phyloP scores from a whole-genome alignment of 2,888 invertebrate genomes.

The Meliscaeva auricollis region DNA sequence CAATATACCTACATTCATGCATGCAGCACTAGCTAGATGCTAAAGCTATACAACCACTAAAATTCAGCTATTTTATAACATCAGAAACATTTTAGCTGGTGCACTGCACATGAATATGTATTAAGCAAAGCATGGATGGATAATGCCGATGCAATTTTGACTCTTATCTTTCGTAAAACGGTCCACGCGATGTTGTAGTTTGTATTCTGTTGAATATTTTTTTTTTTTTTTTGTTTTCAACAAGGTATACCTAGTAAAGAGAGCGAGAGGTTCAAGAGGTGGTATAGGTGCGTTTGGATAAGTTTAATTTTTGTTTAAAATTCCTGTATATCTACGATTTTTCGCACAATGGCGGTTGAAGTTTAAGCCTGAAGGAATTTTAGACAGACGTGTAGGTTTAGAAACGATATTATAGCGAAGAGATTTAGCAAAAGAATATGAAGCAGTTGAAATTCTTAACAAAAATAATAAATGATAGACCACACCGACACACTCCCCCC shows the following conservation, averaged over 20 bases:
- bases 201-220: constrained; percentile 57
- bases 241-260: no score
- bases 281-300: background rate
- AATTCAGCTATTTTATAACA: constrained; percentile 57
- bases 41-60: constrained; percentile 22
- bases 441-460: constrained; percentile 31
- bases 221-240: no score
- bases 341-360: constrained; percentile 34
- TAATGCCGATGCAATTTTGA: constrained; percentile 44
- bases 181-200: background rate
- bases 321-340: background rate
- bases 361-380: constrained; percentile 42
- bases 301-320: background rate
- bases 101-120: constrained; percentile 64
- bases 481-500: no score
- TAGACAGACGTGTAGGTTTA: no score
- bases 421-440: constrained; percentile 1
- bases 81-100: constrained; percentile 44
- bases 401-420: background rate
- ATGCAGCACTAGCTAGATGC: background rate
- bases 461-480: no score
- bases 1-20: background rate
- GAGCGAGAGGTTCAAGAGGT: no score
- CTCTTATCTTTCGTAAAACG: constrained; percentile 53
- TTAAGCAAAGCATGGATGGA: constrained; percentile 45